Base-by-base conservation (phyloP, 1,140 invertebrate genomes). In the Globodera rostochiensis region DNA sequence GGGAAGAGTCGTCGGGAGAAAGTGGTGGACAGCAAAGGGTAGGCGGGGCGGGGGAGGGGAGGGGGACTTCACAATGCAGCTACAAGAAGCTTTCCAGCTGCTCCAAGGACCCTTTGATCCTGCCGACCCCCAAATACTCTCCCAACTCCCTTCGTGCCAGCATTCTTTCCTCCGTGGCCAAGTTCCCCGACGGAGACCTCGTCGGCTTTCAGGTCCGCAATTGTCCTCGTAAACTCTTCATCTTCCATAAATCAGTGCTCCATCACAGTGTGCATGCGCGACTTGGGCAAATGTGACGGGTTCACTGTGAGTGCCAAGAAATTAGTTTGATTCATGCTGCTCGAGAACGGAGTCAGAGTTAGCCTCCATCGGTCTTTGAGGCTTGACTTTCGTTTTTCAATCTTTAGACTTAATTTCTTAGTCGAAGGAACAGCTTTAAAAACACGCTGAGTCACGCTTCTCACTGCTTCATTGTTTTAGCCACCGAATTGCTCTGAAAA, bases 121-220 rank as follows among this genome's bases (percentile, higher is more conserved):
- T 84, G n/a, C 80, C 77, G 25, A 84, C 83, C 8, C 83, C 83
- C 6, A 73, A 46, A 0, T 84, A 84, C 79, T 75, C 81, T 19
- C 25, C n/a, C 45, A 74, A 83, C 45, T 67, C 71, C 60, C 76
- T 84, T 15, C 73, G 46, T 9, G 83, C 83, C 15, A 67, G 64
- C 60, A 74, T 81, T 19, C 36, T 74, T 49, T 73, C 83, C 3
- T 57, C 70, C 70, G 78, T 84, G 67, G 81, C 81, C 46, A 84
- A 84, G n/a, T 84, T 84, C 45, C 83, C 83, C 11, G 83, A 84
- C 69, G 45, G 81, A n/a, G 81, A 83, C n/a, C 66, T 83, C 3
- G 70, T 84, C 57, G 83, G 81, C 47, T 84, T 82, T 60, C 81
- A 82, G 78, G 77, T 71, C 64, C 25, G 9, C 6, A 36, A 75